Conservation (phyloP, 2,113 vertebrate genomes). For the Rallus limicola region DNA sequence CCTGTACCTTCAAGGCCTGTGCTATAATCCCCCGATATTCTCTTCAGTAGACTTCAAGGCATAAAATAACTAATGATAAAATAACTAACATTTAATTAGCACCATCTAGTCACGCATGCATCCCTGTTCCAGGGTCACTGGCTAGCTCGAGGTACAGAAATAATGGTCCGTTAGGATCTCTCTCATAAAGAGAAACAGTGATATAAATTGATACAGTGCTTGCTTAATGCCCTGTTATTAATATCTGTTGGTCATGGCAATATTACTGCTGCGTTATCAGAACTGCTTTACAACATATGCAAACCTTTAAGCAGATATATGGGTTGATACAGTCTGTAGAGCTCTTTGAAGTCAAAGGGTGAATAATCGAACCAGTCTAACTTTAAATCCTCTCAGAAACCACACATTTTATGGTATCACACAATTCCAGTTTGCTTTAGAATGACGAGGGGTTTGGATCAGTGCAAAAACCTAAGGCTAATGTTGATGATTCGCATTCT, state of each 20-base stretch:
- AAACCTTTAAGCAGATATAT: conserved; percentile 26
- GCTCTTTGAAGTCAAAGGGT: conserved; percentile 14
- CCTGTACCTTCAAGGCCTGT: background rate
- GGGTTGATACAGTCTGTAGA: background rate
- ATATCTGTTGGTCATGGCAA: background rate
- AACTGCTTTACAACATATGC: conserved; percentile 3
- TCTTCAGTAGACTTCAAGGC: background rate
- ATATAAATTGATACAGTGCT: background rate
- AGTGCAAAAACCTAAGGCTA: background rate
- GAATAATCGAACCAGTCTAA: conserved; percentile 27
- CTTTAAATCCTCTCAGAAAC: conserved; percentile 31
- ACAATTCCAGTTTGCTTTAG: background rate
- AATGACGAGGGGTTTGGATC: background rate
- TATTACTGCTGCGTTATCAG: conserved; percentile 1
- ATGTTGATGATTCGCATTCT: background rate
- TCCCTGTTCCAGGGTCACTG: background rate
- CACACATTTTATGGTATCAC: background rate
- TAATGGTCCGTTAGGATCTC: background rate
- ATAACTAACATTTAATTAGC: background rate
- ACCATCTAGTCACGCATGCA: background rate
- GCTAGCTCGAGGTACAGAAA: background rate
- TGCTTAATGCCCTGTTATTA: conserved; percentile 8
- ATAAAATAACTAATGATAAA: background rate
- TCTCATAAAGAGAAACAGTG: background rate
- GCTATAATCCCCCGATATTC: background rate